phyloP scores from a whole-genome alignment of 2,888 invertebrate species.

The Masnerella sp. region DNA sequence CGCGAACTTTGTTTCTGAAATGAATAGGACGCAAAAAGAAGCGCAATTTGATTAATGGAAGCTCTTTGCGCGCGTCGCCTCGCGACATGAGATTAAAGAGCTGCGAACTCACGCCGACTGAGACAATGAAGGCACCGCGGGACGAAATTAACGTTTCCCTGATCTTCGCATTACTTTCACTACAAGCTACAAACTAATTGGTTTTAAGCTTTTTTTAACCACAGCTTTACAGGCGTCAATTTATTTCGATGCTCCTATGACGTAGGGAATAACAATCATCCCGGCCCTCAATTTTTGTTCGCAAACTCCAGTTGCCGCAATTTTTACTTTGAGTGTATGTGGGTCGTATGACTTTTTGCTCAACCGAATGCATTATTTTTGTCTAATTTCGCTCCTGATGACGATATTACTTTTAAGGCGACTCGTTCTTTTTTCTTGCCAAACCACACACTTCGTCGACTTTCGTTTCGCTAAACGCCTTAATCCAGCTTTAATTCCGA shows the following conservation, averaged over 20 bases:
- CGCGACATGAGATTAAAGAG: constrained; percentile 7
- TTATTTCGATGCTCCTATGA: constrained; percentile 34
- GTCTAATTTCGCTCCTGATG: too few relatives aligned
- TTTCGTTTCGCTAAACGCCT: too few relatives aligned
- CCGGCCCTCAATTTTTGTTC: too few relatives aligned
- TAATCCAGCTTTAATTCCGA: too few relatives aligned
- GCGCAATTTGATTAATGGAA: constrained; percentile 39
- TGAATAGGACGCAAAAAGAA: constrained; percentile 10
- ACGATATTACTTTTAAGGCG: constrained; percentile 4
- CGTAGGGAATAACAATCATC: too few relatives aligned
- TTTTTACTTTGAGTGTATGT: constrained; percentile 12
- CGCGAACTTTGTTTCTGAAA: constrained; percentile 20
- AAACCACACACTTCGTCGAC: too few relatives aligned
- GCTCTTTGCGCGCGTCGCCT: background rate
- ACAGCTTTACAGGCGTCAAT: constrained; percentile 61
- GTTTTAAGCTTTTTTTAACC: constrained; percentile 67
- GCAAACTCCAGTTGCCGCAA: too few relatives aligned
- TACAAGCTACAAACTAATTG: constrained; percentile 67
- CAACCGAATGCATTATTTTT: constrained; percentile 9
- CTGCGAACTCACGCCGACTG: constrained; percentile 10
- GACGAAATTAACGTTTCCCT: constrained; percentile 30
- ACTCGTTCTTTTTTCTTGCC: constrained; percentile 35
- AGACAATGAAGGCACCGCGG: constrained; percentile 35
- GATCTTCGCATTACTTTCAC: constrained; percentile 61
- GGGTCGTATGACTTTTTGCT: too few relatives aligned